Base-by-base conservation (phyloP, 2,113 vertebrate genomes). In the Todiramphus saurophagus region DNA sequence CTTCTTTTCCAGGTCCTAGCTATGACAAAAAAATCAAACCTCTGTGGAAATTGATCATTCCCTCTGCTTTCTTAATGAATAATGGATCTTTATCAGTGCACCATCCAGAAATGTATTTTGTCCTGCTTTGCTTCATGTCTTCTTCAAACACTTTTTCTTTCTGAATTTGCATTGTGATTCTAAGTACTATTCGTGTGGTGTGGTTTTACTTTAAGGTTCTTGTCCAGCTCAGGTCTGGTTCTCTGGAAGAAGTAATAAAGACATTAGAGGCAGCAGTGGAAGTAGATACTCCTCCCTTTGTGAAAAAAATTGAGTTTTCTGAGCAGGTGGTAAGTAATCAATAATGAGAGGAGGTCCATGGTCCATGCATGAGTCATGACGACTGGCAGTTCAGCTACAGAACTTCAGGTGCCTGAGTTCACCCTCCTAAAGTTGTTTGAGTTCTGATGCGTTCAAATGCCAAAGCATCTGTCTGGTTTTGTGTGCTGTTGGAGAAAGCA, bases 251-350 rank as follows among this genome's bases (percentile, higher is more conserved):
- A 17, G 95, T 98, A 25, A 35, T 99, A 51, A 92, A 97, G 11
- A 81, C 97, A 30, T 96, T 99, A 73, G 97, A 97, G 64, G 86
- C 87, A 69, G 97, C 98, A 30, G 7, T 96, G 50, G 90, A 97
- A 48, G 75, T 50, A 58, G 96, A 96, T 88, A 73, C 90, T 55
- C 96, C 98, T 33, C 77, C 30, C 12, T 98, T 99, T 97, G 98
- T 99, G 91, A 99, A 98, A 97, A 99, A 97, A 95, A 68, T 78
- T 0, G 91, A 97, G 30, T 99, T 99, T 96, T 98, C 98, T 56
- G 97, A 98, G 89, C 98, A 99, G 83, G 98, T 99, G 98, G 99
- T 99, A 75, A 98, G 99, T 98, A 46, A 27, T 23, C 4, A 33
- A 9, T 43, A 37, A 7, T 64, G 63, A 70, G 20, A 44, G 24